Conservation (phyloP, 2,797 vertebrate species). For the Pterois miles region DNA sequence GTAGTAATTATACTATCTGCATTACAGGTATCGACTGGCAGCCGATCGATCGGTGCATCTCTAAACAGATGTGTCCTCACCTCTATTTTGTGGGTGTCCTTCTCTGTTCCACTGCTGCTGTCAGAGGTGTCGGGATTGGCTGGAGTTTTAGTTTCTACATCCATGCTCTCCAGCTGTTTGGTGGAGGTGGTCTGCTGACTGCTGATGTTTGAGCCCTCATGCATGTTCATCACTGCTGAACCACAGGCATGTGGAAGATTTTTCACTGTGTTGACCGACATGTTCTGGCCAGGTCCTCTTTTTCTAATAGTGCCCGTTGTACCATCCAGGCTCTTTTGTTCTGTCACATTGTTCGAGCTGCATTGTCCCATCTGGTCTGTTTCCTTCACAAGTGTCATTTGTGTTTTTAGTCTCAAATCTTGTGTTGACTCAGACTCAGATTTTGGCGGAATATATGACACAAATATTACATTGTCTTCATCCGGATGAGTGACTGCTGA, state of each 20-base stretch:
- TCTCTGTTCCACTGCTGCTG: neutral
- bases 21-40: too few species aligned
- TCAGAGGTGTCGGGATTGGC: neutral
- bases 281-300: neutral
- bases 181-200: neutral
- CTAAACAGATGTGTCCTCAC: conserved; percentile 25
- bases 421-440: conserved; percentile 10
- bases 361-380: neutral
- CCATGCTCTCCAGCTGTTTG: neutral
- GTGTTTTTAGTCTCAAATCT: neutral
- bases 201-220: neutral
- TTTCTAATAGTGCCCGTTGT: neutral
- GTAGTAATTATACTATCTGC: too few species aligned
- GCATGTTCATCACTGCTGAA: neutral
- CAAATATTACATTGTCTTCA: conserved; percentile 84
- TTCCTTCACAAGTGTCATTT: neutral
- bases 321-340: neutral
- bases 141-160: neutral
- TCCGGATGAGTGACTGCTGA: conserved; percentile 21
- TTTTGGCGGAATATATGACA: conserved; percentile 80
- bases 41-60: too few species aligned
- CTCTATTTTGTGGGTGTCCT: conserved; percentile 2
- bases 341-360: neutral
- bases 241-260: neutral
- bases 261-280: neutral